These are phyloP conservation scores for Vulpes ferrilata DNA, from an alignment of 2,113 vertebrate species.

Conservation along the genomic window DNA sequence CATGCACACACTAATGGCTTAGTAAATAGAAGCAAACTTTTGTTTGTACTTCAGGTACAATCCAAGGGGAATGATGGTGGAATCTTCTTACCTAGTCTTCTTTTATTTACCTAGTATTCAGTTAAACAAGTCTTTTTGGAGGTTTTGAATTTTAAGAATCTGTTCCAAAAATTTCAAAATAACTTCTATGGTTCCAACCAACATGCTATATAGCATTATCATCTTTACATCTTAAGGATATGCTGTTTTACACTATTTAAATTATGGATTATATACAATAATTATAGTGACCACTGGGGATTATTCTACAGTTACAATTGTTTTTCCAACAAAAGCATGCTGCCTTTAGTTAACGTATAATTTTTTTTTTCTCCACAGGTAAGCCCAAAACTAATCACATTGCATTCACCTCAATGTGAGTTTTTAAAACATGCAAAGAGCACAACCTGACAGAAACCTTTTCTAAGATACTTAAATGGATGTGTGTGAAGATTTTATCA, in stretches of 20 bases:
- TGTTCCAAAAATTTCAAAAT: constrained; percentile 49
- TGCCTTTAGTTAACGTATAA: not conserved
- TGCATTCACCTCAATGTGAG: not conserved
- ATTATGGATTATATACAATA: not conserved
- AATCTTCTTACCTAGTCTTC: not conserved
- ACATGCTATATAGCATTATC: not conserved
- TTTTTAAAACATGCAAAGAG: constrained; percentile 23
- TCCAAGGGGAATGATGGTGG: not conserved
- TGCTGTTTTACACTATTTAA: not conserved
- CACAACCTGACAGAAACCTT: constrained; percentile 1
- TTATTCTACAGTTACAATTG: not conserved
- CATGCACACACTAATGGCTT: not conserved
- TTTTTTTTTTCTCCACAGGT: not conserved
- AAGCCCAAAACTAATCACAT: not conserved
- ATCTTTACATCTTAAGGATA: constrained; percentile 14
- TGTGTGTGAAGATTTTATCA: not conserved
- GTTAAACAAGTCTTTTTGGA: not conserved
- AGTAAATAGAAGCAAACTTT: not conserved
- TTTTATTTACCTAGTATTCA: not conserved
- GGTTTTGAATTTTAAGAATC: not conserved
- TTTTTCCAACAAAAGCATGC: not conserved
- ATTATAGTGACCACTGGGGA: not conserved
- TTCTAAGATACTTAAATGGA: not conserved
- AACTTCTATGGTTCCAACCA: not conserved
- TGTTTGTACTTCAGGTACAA: not conserved